Evolutionary conservation across 2,797 vertebrate species (phyloP), one percentile per base, ranked within the genome.

Genomic region (Tolypeutes matacus): DNA sequence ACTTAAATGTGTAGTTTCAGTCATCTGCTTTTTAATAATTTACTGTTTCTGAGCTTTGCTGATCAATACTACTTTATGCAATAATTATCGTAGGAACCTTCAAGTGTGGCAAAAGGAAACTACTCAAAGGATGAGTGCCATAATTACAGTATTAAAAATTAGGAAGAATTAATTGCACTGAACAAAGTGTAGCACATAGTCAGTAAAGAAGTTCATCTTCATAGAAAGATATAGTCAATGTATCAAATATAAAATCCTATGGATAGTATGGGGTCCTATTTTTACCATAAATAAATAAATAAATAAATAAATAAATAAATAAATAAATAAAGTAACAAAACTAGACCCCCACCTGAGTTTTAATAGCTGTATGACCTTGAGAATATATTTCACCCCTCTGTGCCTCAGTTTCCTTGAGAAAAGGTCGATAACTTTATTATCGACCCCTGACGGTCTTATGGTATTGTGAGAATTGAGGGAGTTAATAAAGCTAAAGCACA

Each of bases 91-190:
- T 39, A 80, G 34, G 39, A 86, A 93, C 92, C 5, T 49, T 91
- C 67, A 76, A 84, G 34, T 93, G 65, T 42, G 25, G 34, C 67
- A 81, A 93, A 85, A 96, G 70, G 73, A 91, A 91, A 80, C 75
- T 21, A 56, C 3, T 82, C 82, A 80, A 83, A 89, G 49, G 5
- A 10, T 31, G 56, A 51, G 69, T 89, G 56, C 27, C 58, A 51
- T 84, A 89, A 83, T 83, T 36, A 5, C 5, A 58, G 56, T 12
- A 56, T 39, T 81, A 86, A 94, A 95, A 81, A 87, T 51, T 39
- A 67, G 42, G 77, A 62, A 70, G 27, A 56, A 31, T 78, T 76
- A 46, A 69, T 67, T 85, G 18, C 8, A 23, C 46, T 53, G 14
- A 70, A 46, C 1, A 2, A 56, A 56, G 56, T 7, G 39, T 67